phyloP scores from a whole-genome alignment of 2,888 invertebrate genomes.

The Drosophila macrospina region DNA sequence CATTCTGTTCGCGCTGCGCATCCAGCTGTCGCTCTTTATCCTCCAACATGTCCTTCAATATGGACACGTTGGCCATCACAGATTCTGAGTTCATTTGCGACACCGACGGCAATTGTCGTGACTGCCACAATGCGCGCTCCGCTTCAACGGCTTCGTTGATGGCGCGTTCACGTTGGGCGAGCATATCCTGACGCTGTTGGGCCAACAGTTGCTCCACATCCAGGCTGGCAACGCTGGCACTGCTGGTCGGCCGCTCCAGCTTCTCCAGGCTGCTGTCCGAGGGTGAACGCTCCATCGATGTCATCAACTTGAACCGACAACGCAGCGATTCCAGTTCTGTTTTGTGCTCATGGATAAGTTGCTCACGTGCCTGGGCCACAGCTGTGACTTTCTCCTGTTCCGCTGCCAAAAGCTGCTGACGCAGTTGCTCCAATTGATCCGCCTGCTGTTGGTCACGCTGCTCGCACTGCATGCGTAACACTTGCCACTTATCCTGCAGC shows the following conservation, averaged over 20 bases:
- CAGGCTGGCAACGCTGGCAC: constrained; percentile 68
- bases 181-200: constrained; percentile 88
- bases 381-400: constrained; percentile 86
- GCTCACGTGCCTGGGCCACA: constrained; percentile 89
- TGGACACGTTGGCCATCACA: constrained; percentile 87
- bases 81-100: constrained; percentile 80
- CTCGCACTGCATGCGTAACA: constrained; percentile 86
- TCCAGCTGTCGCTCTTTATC: constrained; percentile 91
- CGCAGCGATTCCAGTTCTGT: constrained; percentile 92
- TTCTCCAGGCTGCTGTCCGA: constrained; percentile 92
- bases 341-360: constrained; percentile 90
- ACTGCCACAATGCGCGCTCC: constrained; percentile 84
- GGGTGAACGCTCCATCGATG: constrained; percentile 91
- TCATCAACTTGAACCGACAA: constrained; percentile 91
- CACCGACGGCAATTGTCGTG: constrained; percentile 57
- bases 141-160: constrained; percentile 86
- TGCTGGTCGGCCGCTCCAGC: constrained; percentile 88
- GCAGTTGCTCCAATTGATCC: constrained; percentile 66
- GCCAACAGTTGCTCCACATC: constrained; percentile 88
- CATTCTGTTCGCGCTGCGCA: constrained; percentile 88
- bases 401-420: constrained; percentile 75
- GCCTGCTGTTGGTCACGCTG: constrained; percentile 86
- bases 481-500: constrained; percentile 87
- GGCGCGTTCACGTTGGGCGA: constrained; percentile 87
- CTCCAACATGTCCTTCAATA: constrained; percentile 88